Base-by-base conservation (phyloP, 2,797 vertebrate species). In the Aldrovandia affinis region DNA sequence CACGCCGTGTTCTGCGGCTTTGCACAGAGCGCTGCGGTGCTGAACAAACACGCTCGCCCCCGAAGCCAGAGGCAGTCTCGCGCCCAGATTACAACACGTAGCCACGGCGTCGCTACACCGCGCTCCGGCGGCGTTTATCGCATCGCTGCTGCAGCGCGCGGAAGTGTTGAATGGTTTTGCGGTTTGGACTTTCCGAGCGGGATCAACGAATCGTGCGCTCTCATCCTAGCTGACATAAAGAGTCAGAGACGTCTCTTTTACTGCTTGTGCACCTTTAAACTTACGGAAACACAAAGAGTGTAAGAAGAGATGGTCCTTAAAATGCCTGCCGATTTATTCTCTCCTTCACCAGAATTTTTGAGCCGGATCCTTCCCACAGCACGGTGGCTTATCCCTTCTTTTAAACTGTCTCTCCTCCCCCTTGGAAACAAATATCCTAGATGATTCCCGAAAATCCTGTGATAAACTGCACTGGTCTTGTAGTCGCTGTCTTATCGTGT, bases 1-100 rank as follows among this genome's bases (percentile, higher is more conserved):
- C 44, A 9, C n/a, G 33, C 6, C 70, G 73, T 65, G 44, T 63
- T 70, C 15, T 68, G 30, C 47, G 9, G 20, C 84, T 82, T 42
- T 91, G 90, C 85, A 88, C 87, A 89, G 86, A 88, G 85, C 3
- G 30, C 87, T 89, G 90, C 89, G 83, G 88, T 55, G 88, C 65
- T 85, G 84, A 63, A 25, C 33, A 81, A 81, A 86, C 89, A 88
- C 85, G 70, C 87, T 84, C 85, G 78, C 84, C 83, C 73, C 92
- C 90, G 92, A 89, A 92, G 90, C 75, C n/a, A 44, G 44, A 78
- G 77, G 77, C 77, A 30, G 28, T 10, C 44, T 78, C n/a, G 25
- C 47, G 25, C 77, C 20, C 47, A 14, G 44, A 50, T 78, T 78
- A 50, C 77, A n/a, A 78, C 77, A n/a, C 70, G 70, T 44, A 78